Conservation (phyloP, 2,888 invertebrate species). For the Pterobdella sp. region DNA sequence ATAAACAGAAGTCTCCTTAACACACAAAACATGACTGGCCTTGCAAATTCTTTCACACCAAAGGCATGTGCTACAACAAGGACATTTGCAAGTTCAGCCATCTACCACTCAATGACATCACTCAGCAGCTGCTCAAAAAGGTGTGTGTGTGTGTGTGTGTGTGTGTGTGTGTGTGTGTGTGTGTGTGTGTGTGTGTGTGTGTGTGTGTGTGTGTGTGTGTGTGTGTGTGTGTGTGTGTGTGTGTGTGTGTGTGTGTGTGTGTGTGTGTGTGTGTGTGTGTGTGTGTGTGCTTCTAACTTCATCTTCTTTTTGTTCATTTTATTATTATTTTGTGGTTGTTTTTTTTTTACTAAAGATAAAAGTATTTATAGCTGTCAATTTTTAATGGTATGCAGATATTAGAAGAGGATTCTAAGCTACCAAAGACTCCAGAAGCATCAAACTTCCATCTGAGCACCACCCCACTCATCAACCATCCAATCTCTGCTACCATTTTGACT, state of each 20-base stretch:
- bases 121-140: background rate
- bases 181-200: constrained; percentile 22
- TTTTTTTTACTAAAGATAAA: background rate
- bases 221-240: constrained; percentile 22
- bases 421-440: no score
- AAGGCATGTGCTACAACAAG: background rate
- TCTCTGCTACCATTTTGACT: background rate
- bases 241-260: constrained; percentile 22
- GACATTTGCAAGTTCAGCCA: constrained; percentile 13
- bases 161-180: constrained; percentile 16
- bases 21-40: constrained; percentile 18
- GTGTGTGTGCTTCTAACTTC: background rate
- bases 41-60: constrained; percentile 17
- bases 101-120: constrained; percentile 5
- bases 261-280: constrained; percentile 22
- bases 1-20: no score
- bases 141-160: constrained; percentile 10
- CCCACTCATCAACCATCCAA: background rate
- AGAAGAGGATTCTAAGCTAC: background rate
- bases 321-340: background rate
- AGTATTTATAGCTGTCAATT: background rate
- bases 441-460: background rate
- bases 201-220: constrained; percentile 22
- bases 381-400: background rate
- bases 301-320: background rate